Evolutionary conservation across 2,888 invertebrate genomes (phyloP).

Genomic region (Drosophila tripunctata): DNA sequence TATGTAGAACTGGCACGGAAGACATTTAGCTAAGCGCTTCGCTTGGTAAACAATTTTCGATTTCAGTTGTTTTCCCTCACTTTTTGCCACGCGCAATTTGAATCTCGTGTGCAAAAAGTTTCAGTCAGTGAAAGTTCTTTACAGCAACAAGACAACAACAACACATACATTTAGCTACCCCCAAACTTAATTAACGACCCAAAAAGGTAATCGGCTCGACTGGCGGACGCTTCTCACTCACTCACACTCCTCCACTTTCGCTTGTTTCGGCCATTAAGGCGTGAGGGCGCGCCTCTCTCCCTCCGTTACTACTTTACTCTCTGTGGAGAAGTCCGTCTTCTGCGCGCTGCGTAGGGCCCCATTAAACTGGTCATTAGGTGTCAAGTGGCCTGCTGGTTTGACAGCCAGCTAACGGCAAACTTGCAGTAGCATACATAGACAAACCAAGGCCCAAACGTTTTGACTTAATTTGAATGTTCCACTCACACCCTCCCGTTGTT

Average conservation of each 20-base stretch:
- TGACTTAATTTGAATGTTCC: slow-evolving; percentile 66
- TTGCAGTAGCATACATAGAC: slow-evolving; percentile 44
- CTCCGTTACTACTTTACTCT: too few species aligned
- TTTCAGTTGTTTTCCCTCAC: slow-evolving; percentile 48
- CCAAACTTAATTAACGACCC: slow-evolving; percentile 73
- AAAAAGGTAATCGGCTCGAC: slow-evolving; percentile 70
- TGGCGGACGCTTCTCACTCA: too few species aligned
- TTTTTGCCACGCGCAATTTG: slow-evolving; percentile 36
- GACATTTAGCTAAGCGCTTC: slow-evolving; percentile 78
- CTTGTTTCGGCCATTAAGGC: slow-evolving; percentile 65
- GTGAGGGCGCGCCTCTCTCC: too few species aligned
- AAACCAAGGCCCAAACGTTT: slow-evolving; percentile 59
- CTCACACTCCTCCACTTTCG: slow-evolving; percentile 54
- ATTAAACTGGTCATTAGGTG: slow-evolving; percentile 77
- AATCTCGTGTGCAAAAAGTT: slow-evolving; percentile 67
- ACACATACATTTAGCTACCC: slow-evolving; percentile 61
- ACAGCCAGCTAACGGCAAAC: slow-evolving; percentile 46
- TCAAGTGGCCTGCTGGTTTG: slow-evolving; percentile 68
- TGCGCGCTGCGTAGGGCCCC: slow-evolving; percentile 23
- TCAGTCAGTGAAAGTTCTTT: slow-evolving; percentile 57
- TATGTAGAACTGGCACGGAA: slow-evolving; percentile 71
- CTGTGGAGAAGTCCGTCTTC: slow-evolving; percentile 8
- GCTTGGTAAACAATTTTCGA: slow-evolving; percentile 79
- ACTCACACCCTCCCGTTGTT: not conserved
- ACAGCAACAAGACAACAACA: slow-evolving; percentile 18